Evolutionary conservation across 1,140 invertebrate species (phyloP), one percentile per base, ranked within the genome.

Genomic region (Rhagoletis zephyria): DNA sequence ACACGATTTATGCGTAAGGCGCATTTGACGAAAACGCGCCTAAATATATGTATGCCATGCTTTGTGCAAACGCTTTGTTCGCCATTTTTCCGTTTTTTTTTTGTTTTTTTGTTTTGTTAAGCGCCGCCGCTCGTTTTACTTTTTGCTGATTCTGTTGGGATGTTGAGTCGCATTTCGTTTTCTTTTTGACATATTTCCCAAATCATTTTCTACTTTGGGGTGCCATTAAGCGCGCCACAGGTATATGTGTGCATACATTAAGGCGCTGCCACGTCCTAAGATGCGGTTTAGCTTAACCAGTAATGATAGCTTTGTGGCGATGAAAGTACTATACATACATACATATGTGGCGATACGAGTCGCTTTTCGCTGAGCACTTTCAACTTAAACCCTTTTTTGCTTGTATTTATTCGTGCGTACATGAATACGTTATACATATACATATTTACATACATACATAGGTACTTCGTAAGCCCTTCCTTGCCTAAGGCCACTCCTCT

Each of bases 171-270:
- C 51, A 56, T 10, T 56, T 56, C n/a, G 16, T 81, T 81, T 81
- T 56, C 74, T 30, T 81, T 81, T 59, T 56, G 74, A 56, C 74
- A 56, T 81, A 56, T 81, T 81, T 81, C 74, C 74, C 74, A 81
- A 81, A 81, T 81, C 74, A 81, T n/a, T 81, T 81, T 56, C 48
- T 48, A 56, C 48, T 45, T 81, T 42, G 2, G 48, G 48, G 48
- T 56, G 74, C 74, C 19, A 16, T 74, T 74, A 74, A 42, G 65
- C 10, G 65, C 14, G 67, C 12, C 67, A 3, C 42, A 74, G 67
- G 40, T 74, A 45, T 16, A 74, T 45, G 40, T 74, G 45, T 81
- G 74, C 74, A 81, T 59, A 56, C 74, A 81, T 81, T 81, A 81
- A 56, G 48, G 74, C 74, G 74, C 74, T 81, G 19, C 16, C 19